phyloP scores from a whole-genome alignment of 2,888 invertebrate genomes.

The Nymphalis polychloros region DNA sequence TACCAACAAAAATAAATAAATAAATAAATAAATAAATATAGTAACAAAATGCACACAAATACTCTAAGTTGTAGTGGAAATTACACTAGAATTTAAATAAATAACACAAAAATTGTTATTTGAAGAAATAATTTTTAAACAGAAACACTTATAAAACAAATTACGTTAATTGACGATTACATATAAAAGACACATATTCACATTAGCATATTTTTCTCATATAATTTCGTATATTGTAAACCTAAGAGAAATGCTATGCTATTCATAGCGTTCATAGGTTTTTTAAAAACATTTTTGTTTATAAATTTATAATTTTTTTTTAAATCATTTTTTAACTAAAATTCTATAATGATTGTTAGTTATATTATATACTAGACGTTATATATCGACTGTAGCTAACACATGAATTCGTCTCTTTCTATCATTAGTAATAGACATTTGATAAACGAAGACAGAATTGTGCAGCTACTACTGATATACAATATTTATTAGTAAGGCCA shows the following conservation, averaged over 20 bases:
- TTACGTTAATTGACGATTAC: slow-evolving; percentile 13
- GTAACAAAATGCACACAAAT: slow-evolving; percentile 28
- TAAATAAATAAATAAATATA: too few species aligned
- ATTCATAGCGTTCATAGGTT: slow-evolving; percentile 14
- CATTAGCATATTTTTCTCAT: slow-evolving; percentile 53
- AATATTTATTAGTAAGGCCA: too few species aligned
- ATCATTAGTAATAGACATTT: too few species aligned
- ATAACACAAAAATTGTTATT: not conserved
- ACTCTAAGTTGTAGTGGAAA: slow-evolving; percentile 10
- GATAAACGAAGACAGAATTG: too few species aligned
- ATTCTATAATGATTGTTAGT: too few species aligned
- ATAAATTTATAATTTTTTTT: too few species aligned
- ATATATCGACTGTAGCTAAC: too few species aligned
- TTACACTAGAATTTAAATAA: slow-evolving; percentile 5
- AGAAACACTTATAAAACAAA: not conserved
- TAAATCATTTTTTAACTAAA: too few species aligned
- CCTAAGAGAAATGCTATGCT: slow-evolving; percentile 16
- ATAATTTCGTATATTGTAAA: slow-evolving; percentile 1
- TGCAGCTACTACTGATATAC: too few species aligned
- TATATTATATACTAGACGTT: too few species aligned
- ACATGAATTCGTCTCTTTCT: too few species aligned
- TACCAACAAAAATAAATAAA: too few species aligned
- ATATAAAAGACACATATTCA: slow-evolving; percentile 66
- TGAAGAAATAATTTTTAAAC: not conserved
- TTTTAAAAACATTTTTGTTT: not conserved